Evolutionary conservation across 2,888 invertebrate genomes (phyloP), one percentile per base, ranked within the genome.

Genomic region (Leucania comma): DNA sequence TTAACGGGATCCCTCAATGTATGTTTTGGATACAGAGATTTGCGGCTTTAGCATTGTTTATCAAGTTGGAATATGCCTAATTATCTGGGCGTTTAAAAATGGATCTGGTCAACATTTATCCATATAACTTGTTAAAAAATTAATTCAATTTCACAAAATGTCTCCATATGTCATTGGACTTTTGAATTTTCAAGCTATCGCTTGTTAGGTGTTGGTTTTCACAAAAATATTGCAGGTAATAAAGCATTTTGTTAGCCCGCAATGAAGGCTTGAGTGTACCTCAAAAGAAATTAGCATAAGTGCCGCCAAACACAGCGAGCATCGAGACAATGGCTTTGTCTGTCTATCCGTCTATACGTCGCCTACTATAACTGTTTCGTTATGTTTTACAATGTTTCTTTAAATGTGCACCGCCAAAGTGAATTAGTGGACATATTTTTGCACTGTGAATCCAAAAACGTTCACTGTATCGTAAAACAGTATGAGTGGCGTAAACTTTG

Each of bases 231-330:
- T 88, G 87, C 90, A 87, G 87, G 91, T 89, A 91, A 91, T 92
- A 92, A 92, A 91, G 82, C 89, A 88, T 89, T 78, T 90, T 90
- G 90, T 90, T 89, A 84, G 82, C 88, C 89, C 83, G 88, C 87
- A 89, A 92, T 90, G 90, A 90, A 93, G 92, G 88, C 87, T 88
- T 88, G 85, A 87, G 88, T 88, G 89, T 89, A 88, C 90, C 90
- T 94, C 91, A 92, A 94, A 93, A 93, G 93, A 93, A 93, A 95
- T 96, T 94, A 92, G 92, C 95, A 95, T 95, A 95, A 93, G 91
- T 91, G 90, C 93, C 91, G 92, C 91, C 93, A 91, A 93, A 94
- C 91, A 89, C 90, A 90, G 90, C 86, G 88, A 86, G 86, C 84
- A 80, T 82, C 81, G 89, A 93, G 90, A 95, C 95, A 96, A 96